A percentile compares a stretch with the other conserved stretches of the same genome.
These are phyloP conservation scores for Aspiorhynchus laticeps DNA, from an alignment of 2,113 vertebrate species.

Conservation along the genomic window DNA sequence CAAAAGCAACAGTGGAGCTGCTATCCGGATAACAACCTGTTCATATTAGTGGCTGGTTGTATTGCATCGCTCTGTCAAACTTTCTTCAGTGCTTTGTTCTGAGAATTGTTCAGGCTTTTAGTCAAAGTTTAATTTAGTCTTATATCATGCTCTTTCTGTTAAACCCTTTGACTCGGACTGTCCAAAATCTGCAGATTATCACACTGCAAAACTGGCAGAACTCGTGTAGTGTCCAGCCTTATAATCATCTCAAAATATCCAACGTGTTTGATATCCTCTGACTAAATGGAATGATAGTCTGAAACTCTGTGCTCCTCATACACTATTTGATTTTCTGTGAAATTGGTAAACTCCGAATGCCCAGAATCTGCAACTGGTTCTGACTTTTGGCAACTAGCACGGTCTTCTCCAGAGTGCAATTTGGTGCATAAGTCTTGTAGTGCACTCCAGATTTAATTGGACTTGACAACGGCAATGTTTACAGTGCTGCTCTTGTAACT, in stretches of 20 bases:
- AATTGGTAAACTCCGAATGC: neutral
- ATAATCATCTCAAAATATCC: neutral
- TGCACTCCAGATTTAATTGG: neutral
- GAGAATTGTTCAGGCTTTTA: neutral
- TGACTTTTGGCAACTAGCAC: neutral
- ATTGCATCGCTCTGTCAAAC: constrained; percentile 72
- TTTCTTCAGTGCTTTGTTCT: neutral
- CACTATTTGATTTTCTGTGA: neutral
- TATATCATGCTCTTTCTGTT: too few relatives aligned
- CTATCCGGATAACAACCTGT: constrained; percentile 65
- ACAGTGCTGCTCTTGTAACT: too few relatives aligned
- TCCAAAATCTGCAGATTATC: neutral
- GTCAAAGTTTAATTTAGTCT: too few relatives aligned
- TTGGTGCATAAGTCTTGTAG: neutral
- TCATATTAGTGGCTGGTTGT: constrained; percentile 66
- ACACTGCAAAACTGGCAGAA: neutral
- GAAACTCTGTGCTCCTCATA: neutral
- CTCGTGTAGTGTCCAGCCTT: neutral
- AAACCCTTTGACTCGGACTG: neutral
- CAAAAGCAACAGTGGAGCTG: constrained; percentile 66
- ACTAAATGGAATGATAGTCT: neutral
- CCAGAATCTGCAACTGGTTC: neutral
- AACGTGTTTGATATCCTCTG: neutral
- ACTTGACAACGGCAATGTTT: neutral
- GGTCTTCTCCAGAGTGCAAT: neutral